Conservation (phyloP, 2,797 vertebrate species). For the Fistularia tabacaria region DNA sequence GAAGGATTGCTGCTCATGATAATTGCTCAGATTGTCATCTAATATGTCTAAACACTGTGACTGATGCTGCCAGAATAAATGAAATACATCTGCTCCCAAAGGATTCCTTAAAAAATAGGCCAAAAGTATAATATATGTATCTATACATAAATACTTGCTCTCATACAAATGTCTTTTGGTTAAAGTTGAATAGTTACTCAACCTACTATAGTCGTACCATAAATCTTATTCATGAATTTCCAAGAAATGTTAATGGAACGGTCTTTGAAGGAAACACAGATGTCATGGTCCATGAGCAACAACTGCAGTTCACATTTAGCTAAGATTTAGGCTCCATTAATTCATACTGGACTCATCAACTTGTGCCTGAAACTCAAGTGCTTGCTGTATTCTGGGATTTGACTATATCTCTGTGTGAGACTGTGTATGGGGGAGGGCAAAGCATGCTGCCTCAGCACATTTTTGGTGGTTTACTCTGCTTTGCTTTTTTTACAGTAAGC, state of each 20-base stretch:
- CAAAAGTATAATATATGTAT: not conserved
- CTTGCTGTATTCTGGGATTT: slow-evolving; percentile 51
- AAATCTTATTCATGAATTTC: not conserved
- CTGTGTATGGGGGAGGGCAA: slow-evolving; percentile 13
- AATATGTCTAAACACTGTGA: slow-evolving; percentile 1
- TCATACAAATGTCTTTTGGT: no score
- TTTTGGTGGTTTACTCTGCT: slow-evolving; percentile 47
- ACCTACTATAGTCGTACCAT: no score
- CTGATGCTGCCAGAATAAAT: slow-evolving; percentile 12
- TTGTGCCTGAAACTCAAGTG: slow-evolving; percentile 31
- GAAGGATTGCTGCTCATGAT: slow-evolving; percentile 9
- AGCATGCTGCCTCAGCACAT: slow-evolving; percentile 51
- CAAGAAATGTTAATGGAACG: not conserved
- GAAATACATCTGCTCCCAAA: slow-evolving; percentile 5
- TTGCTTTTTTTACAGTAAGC: slow-evolving; percentile 58
- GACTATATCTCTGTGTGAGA: slow-evolving; percentile 16
- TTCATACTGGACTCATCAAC: slow-evolving; percentile 13
- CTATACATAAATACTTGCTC: no score
- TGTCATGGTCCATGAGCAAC: not conserved
- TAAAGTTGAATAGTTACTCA: no score
- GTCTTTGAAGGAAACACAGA: not conserved
- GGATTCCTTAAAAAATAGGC: not conserved
- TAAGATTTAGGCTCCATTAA: slow-evolving; percentile 8
- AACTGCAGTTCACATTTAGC: slow-evolving; percentile 1
- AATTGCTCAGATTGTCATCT: no score